Evolutionary conservation across 2,113 vertebrate species (phyloP).

Genomic region (Copsychus sechellarum): DNA sequence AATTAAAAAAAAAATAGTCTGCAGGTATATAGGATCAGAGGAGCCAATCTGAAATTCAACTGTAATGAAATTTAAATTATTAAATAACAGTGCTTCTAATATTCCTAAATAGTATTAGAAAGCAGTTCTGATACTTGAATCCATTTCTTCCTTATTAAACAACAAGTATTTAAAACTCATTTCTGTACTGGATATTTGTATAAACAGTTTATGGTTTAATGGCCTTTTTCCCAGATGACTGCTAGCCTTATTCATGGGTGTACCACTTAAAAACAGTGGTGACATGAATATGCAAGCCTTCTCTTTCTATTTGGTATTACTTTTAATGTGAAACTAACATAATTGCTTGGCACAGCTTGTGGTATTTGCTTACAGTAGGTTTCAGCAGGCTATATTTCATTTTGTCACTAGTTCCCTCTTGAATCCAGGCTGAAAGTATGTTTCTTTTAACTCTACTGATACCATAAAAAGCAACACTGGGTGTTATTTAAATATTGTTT

Average conservation of each 20-base stretch:
- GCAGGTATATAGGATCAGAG: background rate
- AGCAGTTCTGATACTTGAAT: background rate
- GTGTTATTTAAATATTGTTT: background rate
- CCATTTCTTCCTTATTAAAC: background rate
- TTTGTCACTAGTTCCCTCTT: constrained; percentile 32
- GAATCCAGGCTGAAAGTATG: background rate
- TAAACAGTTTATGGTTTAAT: background rate
- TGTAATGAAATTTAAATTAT: background rate
- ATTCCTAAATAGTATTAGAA: background rate
- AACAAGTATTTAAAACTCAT: background rate
- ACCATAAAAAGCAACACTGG: background rate
- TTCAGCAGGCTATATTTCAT: constrained; percentile 56
- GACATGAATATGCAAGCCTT: background rate
- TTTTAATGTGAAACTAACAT: constrained; percentile 26
- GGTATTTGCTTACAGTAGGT: constrained; percentile 61
- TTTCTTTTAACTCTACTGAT: constrained; percentile 42
- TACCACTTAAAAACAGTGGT: background rate
- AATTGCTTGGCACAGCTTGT: constrained; percentile 44
- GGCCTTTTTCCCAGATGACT: background rate
- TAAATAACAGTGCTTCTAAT: background rate
- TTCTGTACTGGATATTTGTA: background rate
- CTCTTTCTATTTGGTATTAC: background rate
- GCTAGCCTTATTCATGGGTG: background rate
- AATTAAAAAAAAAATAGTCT: background rate
- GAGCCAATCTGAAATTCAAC: background rate